Conservation (phyloP, 2,888 invertebrate genomes). For the Tineola bisselliella region DNA sequence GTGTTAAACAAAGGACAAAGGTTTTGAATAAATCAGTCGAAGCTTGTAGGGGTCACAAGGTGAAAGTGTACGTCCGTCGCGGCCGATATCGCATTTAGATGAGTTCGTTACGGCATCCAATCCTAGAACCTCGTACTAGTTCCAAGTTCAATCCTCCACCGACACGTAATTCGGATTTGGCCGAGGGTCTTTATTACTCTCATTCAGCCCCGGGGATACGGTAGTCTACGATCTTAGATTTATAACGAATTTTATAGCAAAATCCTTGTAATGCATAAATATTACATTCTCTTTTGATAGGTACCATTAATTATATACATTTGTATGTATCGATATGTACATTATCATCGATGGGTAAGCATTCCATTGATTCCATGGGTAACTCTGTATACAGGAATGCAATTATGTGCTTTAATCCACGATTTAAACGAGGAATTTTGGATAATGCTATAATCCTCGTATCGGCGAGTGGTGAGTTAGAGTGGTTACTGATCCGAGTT, state of each 20-base stretch:
- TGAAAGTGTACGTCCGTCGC: constrained; percentile 19
- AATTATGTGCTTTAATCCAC: neutral
- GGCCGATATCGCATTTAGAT: constrained; percentile 43
- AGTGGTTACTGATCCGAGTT: neutral
- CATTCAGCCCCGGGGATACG: neutral
- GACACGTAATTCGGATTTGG: constrained; percentile 30
- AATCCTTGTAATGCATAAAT: neutral
- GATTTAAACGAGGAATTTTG: neutral
- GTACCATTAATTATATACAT: neutral
- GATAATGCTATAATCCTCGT: neutral
- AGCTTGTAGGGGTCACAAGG: constrained; percentile 1
- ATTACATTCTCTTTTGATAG: neutral
- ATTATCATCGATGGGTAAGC: neutral
- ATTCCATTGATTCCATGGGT: neutral
- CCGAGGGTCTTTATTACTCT: constrained; percentile 18
- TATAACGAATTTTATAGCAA: neutral
- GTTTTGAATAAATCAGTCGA: constrained; percentile 42
- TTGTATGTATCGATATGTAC: neutral
- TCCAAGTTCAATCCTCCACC: constrained; percentile 17
- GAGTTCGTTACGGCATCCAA: constrained; percentile 34
- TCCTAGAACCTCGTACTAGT: constrained; percentile 24
- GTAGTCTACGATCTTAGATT: neutral
- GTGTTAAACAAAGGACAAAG: constrained; percentile 23
- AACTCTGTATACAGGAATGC: neutral
- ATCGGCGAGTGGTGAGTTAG: neutral